Conservation (phyloP, 2,113 vertebrate genomes). For the Sturnira hondurensis region DNA sequence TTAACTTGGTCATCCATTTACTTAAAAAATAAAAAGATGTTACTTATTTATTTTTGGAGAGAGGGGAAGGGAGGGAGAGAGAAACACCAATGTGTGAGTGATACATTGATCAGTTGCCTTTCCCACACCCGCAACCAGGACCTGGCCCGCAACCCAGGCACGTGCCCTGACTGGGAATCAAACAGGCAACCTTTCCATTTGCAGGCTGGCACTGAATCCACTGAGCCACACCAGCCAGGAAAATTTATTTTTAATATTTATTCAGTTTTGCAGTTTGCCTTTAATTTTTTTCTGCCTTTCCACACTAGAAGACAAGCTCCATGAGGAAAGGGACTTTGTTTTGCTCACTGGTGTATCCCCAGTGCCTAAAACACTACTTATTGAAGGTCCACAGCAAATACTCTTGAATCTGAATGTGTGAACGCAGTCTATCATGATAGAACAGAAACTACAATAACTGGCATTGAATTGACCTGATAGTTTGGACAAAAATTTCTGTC, state of each 20-base stretch:
- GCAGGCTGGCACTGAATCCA: too few species aligned
- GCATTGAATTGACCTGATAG: neutral
- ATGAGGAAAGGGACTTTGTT: neutral
- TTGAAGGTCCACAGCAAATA: neutral
- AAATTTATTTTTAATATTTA: neutral
- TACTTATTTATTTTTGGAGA: neutral
- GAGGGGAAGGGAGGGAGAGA: too few species aligned
- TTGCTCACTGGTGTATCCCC: neutral
- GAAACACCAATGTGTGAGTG: too few species aligned
- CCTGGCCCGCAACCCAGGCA: too few species aligned
- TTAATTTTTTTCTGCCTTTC: neutral
- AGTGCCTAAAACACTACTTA: slow-evolving; percentile 14
- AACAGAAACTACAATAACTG: neutral
- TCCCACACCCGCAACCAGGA: too few species aligned
- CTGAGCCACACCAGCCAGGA: too few species aligned
- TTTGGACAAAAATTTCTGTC: neutral
- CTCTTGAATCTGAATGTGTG: neutral
- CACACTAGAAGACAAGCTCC: slow-evolving; percentile 10
- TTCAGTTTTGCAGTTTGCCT: neutral
- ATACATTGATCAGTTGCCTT: too few species aligned
- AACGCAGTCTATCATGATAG: neutral
- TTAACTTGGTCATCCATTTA: neutral
- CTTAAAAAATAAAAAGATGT: neutral
- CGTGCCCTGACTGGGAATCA: too few species aligned
- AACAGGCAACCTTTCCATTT: too few species aligned